phyloP scores from a whole-genome alignment of 2,797 vertebrate species.

The Chlorospingus semifuscus region DNA sequence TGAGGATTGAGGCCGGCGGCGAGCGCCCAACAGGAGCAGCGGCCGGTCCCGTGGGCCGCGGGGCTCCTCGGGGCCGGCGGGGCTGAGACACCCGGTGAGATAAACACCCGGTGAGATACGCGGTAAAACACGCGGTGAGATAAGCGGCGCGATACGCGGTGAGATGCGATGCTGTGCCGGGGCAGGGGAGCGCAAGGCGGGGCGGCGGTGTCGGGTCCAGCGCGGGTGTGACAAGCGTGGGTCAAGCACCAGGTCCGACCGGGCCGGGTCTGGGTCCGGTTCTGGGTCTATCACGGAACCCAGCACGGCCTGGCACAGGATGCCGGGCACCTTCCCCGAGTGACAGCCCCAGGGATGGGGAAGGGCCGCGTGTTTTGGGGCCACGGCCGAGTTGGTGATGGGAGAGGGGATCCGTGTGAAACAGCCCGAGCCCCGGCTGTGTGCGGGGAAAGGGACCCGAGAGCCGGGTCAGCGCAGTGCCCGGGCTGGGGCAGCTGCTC shows the following conservation, averaged over 20 bases:
- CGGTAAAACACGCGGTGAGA: neutral
- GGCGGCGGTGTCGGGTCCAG: neutral
- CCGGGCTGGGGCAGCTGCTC: neutral
- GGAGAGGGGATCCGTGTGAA: neutral
- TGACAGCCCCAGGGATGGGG: accelerated
- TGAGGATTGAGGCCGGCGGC: neutral
- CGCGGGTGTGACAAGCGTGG: neutral
- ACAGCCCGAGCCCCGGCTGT: accelerated
- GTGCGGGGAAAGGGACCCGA: neutral
- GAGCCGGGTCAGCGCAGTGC: accelerated
- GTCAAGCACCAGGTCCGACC: neutral
- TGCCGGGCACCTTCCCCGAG: accelerated
- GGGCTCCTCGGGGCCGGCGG: neutral
- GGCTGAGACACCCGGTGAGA: neutral
- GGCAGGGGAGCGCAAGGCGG: neutral
- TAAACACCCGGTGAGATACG: neutral
- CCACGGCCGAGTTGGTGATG: neutral
- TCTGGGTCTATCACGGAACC: accelerated
- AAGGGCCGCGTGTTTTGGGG: neutral
- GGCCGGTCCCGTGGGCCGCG: neutral
- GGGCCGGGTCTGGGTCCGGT: accelerated
- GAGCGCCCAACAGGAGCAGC: neutral
- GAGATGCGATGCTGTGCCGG: neutral
- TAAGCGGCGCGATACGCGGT: too few relatives aligned
- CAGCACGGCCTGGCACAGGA: neutral